Evolutionary conservation across 2,113 vertebrate species (phyloP).

Genomic region (Pholis gunnellus): DNA sequence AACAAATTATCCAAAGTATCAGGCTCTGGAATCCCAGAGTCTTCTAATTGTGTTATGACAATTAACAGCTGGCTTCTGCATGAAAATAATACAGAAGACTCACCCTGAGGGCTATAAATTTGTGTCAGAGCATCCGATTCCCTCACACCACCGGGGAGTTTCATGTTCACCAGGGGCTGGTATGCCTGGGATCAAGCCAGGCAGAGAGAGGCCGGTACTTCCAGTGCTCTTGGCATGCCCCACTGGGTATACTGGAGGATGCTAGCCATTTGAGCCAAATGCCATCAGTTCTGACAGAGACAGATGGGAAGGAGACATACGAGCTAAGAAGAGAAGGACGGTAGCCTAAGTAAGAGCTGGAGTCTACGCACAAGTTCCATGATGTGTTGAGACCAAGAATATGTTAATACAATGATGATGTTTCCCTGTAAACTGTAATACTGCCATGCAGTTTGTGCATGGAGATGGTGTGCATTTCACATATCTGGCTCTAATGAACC

Average conservation of each 20-base stretch:
- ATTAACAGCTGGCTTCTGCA: constrained; percentile 32
- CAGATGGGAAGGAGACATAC: constrained; percentile 14
- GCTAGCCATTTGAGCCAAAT: constrained; percentile 37
- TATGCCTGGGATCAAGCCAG: constrained; percentile 30
- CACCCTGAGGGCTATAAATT: constrained; percentile 22
- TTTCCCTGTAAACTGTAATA: background rate
- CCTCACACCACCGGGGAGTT: constrained; percentile 11
- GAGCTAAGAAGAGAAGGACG: background rate
- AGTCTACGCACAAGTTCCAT: background rate
- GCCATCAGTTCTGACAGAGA: constrained; percentile 49
- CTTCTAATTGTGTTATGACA: constrained; percentile 29
- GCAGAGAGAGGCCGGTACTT: background rate
- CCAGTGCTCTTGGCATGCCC: constrained; percentile 28
- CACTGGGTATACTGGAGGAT: constrained; percentile 27
- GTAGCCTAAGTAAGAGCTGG: background rate
- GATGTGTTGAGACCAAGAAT: constrained; percentile 6
- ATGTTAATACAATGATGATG: constrained; percentile 10
- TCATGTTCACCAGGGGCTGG: constrained; percentile 36
- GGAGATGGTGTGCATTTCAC: background rate
- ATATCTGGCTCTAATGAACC: background rate
- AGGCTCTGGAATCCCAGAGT: constrained; percentile 17
- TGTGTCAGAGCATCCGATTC: constrained; percentile 24
- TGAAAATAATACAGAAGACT: constrained; percentile 25
- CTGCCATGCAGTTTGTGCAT: background rate
- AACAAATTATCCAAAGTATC: constrained; percentile 38